A percentile compares a stretch with the other conserved stretches of the same genome.
Evolutionary conservation across 1,140 invertebrate species (phyloP).

Genomic region (Diachasmimorpha longicaudata): DNA sequence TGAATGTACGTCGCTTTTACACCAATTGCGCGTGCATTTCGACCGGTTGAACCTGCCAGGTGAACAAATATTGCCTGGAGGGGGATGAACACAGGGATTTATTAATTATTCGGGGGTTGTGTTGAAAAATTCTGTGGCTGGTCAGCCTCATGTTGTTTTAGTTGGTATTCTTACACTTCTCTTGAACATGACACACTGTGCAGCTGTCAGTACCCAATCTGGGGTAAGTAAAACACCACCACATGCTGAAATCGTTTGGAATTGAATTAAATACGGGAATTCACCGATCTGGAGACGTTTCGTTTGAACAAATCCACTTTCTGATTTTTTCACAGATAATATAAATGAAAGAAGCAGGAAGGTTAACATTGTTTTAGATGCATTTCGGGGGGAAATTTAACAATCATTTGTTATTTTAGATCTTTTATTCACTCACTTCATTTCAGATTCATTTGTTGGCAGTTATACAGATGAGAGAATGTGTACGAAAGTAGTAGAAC

Average conservation of each 20-base stretch:
- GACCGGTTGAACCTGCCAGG: no score
- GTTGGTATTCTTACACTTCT: conserved; percentile 32
- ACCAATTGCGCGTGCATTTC: no score
- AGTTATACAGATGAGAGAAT: no score
- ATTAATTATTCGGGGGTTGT: no score
- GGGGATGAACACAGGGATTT: background rate
- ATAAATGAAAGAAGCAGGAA: background rate
- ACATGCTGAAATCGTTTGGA: conserved; percentile 40
- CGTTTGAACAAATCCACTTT: background rate
- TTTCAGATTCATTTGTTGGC: background rate
- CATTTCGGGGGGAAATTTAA: background rate
- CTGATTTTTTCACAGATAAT: background rate
- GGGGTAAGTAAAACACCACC: conserved; percentile 39
- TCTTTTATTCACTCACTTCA: background rate
- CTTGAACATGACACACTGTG: conserved; percentile 39
- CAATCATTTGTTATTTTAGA: background rate
- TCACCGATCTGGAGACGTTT: background rate
- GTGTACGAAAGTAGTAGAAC: no score
- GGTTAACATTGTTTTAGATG: conserved; percentile 3
- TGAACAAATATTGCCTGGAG: background rate
- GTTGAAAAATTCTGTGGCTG: no score
- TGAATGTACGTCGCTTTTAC: no score
- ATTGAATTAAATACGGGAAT: conserved; percentile 28
- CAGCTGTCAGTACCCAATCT: conserved; percentile 42
- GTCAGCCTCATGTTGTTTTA: background rate